phyloP scores from a whole-genome alignment of 2,797 vertebrate species.

The Apogon hyalosoma region DNA sequence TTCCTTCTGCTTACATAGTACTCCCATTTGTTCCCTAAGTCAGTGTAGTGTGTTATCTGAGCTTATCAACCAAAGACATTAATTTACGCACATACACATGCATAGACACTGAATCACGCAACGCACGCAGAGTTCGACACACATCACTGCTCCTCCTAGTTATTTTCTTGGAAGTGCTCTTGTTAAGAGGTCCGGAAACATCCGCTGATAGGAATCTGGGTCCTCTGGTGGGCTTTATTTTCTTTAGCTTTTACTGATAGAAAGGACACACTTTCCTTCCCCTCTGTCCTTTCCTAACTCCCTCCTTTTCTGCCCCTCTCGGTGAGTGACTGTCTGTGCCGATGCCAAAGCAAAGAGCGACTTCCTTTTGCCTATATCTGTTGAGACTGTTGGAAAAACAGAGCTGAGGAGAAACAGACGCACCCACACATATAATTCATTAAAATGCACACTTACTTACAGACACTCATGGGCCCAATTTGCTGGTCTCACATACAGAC shows the following conservation, averaged over 20 bases:
- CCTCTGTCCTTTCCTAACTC: slow-evolving; percentile 40
- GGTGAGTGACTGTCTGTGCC: slow-evolving; percentile 70
- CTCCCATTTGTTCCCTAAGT: slow-evolving; percentile 72
- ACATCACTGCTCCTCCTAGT: slow-evolving; percentile 67
- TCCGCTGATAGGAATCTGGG: slow-evolving; percentile 79
- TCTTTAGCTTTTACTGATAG: slow-evolving; percentile 75
- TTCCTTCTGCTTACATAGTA: slow-evolving; percentile 65
- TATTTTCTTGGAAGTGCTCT: slow-evolving; percentile 78
- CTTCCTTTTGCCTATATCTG: slow-evolving; percentile 68
- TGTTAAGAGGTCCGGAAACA: slow-evolving; percentile 78
- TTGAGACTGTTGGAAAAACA: slow-evolving; percentile 65
- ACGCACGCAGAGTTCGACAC: slow-evolving; percentile 52
- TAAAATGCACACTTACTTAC: slow-evolving; percentile 42
- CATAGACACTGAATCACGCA: slow-evolving; percentile 33
- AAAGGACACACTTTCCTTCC: slow-evolving; percentile 69
- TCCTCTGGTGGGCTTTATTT: slow-evolving; percentile 78
- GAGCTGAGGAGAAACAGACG: slow-evolving; percentile 59
- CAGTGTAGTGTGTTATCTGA: slow-evolving; percentile 61
- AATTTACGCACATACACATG: slow-evolving; percentile 46
- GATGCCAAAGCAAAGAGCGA: slow-evolving; percentile 78
- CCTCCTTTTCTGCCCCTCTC: slow-evolving; percentile 49
- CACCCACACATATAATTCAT: slow-evolving; percentile 49
- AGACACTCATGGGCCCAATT: slow-evolving; percentile 38
- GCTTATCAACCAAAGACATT: slow-evolving; percentile 62
- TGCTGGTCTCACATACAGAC: slow-evolving; percentile 27